Conservation (phyloP, 2,888 invertebrate genomes). For the Syrphus vitripennis region DNA sequence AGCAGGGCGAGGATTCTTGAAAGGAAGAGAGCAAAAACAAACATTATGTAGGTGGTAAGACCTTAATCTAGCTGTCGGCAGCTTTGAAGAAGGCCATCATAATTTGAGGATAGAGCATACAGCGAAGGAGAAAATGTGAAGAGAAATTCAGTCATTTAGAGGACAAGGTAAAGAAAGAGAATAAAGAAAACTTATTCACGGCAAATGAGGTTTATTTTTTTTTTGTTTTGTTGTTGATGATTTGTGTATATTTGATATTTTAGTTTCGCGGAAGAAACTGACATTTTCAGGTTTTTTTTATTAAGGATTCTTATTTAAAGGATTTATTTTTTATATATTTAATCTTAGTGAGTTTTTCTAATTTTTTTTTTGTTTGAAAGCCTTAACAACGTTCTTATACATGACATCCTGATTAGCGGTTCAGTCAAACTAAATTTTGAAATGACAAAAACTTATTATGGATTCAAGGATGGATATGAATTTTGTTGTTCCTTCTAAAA, state of each 20-base stretch:
- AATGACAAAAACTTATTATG: too few species aligned
- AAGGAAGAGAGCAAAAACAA: neutral
- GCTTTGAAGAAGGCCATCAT: slow-evolving; percentile 26
- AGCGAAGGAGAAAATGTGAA: neutral
- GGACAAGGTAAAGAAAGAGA: neutral
- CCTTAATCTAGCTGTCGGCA: slow-evolving; percentile 47
- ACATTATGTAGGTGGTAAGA: slow-evolving; percentile 30
- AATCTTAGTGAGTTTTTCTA: too few species aligned
- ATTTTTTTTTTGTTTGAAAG: too few species aligned
- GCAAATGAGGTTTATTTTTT: neutral
- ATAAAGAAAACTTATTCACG: slow-evolving; percentile 3
- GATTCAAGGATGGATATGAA: too few species aligned
- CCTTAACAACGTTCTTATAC: too few species aligned
- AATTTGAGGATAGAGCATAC: neutral
- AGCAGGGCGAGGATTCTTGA: neutral
- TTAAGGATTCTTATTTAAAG: neutral
- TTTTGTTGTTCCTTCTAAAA: too few species aligned
- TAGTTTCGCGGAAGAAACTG: neutral
- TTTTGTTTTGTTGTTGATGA: neutral
- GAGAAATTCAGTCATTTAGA: slow-evolving; percentile 16
- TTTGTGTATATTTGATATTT: neutral
- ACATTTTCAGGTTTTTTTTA: neutral
- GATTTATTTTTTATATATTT: neutral
- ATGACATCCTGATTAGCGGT: too few species aligned
- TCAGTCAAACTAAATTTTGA: too few species aligned